Base-by-base conservation (phyloP, 2,113 vertebrate species). In the Donacobius atricapilla region DNA sequence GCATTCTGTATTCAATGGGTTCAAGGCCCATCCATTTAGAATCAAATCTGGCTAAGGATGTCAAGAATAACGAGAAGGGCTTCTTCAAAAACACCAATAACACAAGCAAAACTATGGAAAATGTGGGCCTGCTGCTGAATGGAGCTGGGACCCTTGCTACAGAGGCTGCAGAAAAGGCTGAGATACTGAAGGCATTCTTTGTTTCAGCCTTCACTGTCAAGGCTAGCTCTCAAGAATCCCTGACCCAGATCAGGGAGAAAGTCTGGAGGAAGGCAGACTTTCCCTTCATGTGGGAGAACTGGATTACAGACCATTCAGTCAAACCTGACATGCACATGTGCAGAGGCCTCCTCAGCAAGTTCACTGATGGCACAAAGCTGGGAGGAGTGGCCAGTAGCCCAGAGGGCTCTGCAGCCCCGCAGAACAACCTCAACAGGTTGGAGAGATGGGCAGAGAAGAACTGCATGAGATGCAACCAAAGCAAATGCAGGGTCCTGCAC, bases 351-450 rank as follows among this genome's bases (percentile, higher is more conserved):
- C n/a, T 60, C 50, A 72, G 42, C 25, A 72, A 35, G 6, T 37
- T 42, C 31, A 35, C 35, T 35, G 42, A 23, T 33, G 42, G 4
- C 35, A 80, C 48, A 57, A 23, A 65, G 42, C 35, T 80, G 76
- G 17, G 27, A 88, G 57, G 11, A 56, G 35, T 48, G 35, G 42
- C 14, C 0, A 0, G 37, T 48, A 27, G 1, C 17, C 48, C 21
- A 56, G 42, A 50, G 25, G 4, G 31, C 31, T 23, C 7, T 22
- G 66, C 50, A 42, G 85, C 14, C 42, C 31, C 13, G 48, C 42
- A 50, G 42, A 80, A 1, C 3, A 5, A 64, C 21, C 57, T 21
- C 0, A 0, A 27, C 14, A 57, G 18, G 9, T 4, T 80, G 35
- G 27, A 42, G 50, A 31, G 42, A 50, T 15, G 31, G 50, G 8